These are phyloP conservation scores for Autographa pulchrina DNA, from an alignment of 2,888 invertebrate genomes.

Conservation along the genomic window DNA sequence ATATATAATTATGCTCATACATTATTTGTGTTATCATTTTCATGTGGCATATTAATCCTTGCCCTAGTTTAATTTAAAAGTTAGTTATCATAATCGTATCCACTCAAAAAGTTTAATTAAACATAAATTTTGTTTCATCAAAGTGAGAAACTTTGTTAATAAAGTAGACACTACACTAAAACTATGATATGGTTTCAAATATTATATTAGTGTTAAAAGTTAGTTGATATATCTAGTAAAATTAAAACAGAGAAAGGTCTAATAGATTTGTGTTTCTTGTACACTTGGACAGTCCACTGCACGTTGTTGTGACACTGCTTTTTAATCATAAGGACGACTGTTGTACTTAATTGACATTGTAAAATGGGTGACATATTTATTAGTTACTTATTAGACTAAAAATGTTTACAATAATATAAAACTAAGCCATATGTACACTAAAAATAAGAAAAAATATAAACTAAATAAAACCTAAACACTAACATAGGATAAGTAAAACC, in stretches of 20 bases:
- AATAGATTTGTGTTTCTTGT: no score
- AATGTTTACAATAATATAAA: no score
- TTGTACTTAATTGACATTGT: no score
- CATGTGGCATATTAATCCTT: neutral
- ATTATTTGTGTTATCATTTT: neutral
- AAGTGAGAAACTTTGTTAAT: conserved; percentile 2
- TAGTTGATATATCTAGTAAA: neutral
- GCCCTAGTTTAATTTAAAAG: neutral
- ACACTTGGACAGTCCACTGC: no score
- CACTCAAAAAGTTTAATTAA: conserved; percentile 3
- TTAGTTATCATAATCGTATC: neutral
- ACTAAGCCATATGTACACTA: no score
- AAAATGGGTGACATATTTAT: no score
- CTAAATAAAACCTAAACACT: no score
- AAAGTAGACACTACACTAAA: neutral
- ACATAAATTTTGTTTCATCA: conserved; percentile 1
- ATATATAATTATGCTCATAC: neutral
- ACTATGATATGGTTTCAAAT: neutral
- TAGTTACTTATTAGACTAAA: no score
- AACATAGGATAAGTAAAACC: conserved; percentile 2
- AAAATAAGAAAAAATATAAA: no score
- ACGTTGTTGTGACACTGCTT: no score
- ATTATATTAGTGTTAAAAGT: neutral
- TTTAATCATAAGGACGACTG: no score
- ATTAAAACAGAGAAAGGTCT: no score